phyloP scores from a whole-genome alignment of 1,140 invertebrate genomes.

The Eurosta solidaginis region DNA sequence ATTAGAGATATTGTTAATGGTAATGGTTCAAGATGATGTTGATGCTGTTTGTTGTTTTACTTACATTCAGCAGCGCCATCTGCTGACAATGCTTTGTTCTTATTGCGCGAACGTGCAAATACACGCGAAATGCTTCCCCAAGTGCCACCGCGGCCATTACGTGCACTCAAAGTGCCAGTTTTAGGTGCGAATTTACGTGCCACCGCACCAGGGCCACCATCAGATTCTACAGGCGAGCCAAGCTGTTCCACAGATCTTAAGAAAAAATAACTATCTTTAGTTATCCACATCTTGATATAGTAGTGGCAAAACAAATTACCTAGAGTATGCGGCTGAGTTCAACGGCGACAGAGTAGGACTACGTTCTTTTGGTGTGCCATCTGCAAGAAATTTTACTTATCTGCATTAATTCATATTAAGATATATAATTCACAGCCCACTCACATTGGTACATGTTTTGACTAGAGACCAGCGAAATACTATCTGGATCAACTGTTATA shows the following conservation, averaged over 20 bases:
- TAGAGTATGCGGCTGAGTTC: constrained; percentile 75
- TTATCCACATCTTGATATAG: background rate
- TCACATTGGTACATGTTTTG: constrained; percentile 82
- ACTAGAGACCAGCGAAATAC: constrained; percentile 58
- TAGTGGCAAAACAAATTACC: constrained; percentile 59
- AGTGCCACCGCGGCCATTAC: constrained; percentile 65
- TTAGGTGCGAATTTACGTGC: constrained; percentile 59
- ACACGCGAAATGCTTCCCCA: constrained; percentile 85
- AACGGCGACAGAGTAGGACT: constrained; percentile 79
- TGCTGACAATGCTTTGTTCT: constrained; percentile 68
- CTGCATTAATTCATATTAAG: background rate
- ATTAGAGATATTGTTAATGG: background rate
- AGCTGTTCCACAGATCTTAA: constrained; percentile 72
- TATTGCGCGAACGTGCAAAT: constrained; percentile 81
- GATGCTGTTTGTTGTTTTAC: constrained; percentile 22
- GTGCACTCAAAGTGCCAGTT: constrained; percentile 58
- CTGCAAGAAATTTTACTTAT: constrained; percentile 55
- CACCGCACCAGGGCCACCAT: constrained; percentile 62
- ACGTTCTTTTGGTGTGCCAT: constrained; percentile 80
- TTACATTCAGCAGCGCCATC: constrained; percentile 58
- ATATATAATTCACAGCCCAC: constrained; percentile 52
- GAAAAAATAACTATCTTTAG: background rate
- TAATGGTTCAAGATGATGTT: background rate
- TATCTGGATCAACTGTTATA: constrained; percentile 58
- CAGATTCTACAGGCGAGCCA: constrained; percentile 62